Conservation (phyloP, 2,797 vertebrate species). For the Myioborus miniatus region DNA sequence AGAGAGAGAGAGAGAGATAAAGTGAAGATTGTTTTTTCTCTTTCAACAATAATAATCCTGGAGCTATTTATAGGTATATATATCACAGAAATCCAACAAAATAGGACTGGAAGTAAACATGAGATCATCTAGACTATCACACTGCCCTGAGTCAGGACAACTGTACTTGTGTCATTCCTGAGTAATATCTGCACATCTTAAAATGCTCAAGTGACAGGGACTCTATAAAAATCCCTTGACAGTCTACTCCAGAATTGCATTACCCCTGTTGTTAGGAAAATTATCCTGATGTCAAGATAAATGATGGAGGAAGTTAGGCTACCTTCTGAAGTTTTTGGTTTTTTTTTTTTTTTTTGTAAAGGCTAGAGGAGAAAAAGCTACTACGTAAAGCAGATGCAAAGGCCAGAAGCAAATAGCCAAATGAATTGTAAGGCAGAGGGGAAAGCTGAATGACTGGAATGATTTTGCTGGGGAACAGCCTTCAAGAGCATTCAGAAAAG, state of each 20-base stretch:
- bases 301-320: not conserved
- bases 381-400: conserved; percentile 21
- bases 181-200: not conserved
- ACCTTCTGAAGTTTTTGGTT: not conserved
- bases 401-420: not conserved
- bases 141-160: conserved; percentile 44
- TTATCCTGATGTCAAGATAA: conserved; percentile 16
- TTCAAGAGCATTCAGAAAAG: not conserved
- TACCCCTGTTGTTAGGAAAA: conserved; percentile 6
- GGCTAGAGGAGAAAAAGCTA: not conserved
- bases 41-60: not conserved
- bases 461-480: not conserved
- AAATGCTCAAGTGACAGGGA: conserved; percentile 10
- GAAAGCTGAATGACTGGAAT: not conserved
- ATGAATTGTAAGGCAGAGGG: not conserved
- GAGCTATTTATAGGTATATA: not conserved
- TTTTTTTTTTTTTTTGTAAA: not conserved
- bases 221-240: conserved; percentile 31
- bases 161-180: not conserved
- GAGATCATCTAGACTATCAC: conserved; percentile 32
- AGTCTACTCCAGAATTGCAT: not conserved
- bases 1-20: not conserved
- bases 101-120: conserved; percentile 32
- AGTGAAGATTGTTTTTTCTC: not conserved
- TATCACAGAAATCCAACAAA: conserved; percentile 36